phyloP scores from a whole-genome alignment of 2,888 invertebrate species.

The Thalpophila matura region DNA sequence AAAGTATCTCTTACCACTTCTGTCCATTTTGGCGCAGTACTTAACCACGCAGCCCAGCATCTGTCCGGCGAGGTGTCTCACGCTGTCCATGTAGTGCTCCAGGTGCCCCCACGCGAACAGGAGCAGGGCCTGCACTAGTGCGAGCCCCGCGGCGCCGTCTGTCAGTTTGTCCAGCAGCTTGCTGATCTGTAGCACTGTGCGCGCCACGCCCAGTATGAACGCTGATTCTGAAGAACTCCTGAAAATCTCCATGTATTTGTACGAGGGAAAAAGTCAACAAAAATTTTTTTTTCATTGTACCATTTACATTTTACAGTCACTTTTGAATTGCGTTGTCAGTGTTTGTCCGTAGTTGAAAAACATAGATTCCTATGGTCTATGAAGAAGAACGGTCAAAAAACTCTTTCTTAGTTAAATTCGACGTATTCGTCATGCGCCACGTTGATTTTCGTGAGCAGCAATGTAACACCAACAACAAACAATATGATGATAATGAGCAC shows the following conservation, averaged over 20 bases:
- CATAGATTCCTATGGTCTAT: too few species aligned
- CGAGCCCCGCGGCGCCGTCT: constrained; percentile 46
- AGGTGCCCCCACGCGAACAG: constrained; percentile 90
- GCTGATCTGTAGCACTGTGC: constrained; percentile 77
- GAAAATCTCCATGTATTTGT: constrained; percentile 31
- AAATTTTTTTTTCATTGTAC: too few species aligned
- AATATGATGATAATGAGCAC: background rate
- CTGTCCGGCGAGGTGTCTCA: constrained; percentile 91
- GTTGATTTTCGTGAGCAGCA: too few species aligned
- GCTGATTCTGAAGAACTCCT: constrained; percentile 80
- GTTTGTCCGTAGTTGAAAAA: too few species aligned
- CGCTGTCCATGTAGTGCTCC: constrained; percentile 92
- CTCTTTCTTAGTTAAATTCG: too few species aligned
- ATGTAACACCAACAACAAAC: too few species aligned
- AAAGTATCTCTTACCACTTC: constrained; percentile 71
- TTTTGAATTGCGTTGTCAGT: too few species aligned
- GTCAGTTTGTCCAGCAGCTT: constrained; percentile 61
- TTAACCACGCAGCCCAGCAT: constrained; percentile 76
- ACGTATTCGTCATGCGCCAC: too few species aligned
- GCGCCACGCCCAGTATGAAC: constrained; percentile 75
- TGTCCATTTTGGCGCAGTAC: constrained; percentile 71
- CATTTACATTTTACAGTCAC: too few species aligned
- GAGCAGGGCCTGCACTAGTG: constrained; percentile 66
- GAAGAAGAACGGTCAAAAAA: too few species aligned
- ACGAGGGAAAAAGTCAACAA: too few species aligned